Conservation (phyloP, 2,113 vertebrate genomes). For the Myiagra hebetior region DNA sequence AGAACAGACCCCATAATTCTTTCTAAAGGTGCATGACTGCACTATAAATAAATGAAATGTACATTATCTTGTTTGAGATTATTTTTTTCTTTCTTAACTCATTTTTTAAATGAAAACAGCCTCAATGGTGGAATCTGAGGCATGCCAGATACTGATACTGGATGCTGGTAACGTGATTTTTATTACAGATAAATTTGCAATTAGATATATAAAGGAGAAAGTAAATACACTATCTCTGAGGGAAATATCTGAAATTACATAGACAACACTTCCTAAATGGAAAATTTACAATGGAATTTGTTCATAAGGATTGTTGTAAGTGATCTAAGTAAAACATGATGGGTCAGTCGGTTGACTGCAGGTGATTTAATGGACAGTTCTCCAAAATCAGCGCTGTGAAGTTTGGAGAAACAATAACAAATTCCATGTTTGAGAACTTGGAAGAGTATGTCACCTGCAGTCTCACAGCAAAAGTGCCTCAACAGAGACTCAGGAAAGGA, state of each 20-base stretch:
- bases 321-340: background rate
- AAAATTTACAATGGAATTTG: background rate
- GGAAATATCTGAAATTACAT: background rate
- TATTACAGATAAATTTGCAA: background rate
- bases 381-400: background rate
- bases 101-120: background rate
- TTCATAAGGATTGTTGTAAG: background rate
- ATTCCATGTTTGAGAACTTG: background rate
- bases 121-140: rapidly evolving
- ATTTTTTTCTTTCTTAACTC: background rate
- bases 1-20: background rate
- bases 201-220: background rate
- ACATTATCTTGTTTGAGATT: background rate
- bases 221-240: background rate
- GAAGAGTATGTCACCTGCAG: background rate
- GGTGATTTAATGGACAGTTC: background rate
- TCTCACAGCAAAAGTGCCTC: background rate
- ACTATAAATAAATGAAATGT: background rate
- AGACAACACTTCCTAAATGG: background rate
- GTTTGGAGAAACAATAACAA: background rate
- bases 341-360: background rate
- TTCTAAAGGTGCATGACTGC: background rate
- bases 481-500: background rate
- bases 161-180: background rate
- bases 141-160: background rate